Base-by-base conservation (phyloP, 2,797 vertebrate species). In the Serranus cabrilla region DNA sequence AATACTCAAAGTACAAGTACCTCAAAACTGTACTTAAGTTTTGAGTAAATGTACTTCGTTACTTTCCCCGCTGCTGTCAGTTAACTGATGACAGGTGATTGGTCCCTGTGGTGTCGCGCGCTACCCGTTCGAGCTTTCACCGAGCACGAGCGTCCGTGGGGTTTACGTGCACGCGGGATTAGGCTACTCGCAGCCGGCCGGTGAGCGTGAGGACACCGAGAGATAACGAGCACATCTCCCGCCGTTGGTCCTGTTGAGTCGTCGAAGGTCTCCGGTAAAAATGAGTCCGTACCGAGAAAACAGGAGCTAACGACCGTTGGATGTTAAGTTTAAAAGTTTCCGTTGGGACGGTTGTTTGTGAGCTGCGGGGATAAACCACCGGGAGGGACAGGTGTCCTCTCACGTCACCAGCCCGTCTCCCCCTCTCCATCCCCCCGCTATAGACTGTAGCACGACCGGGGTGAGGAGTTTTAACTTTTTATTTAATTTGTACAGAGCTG, bases 341-440 rank as follows among this genome's bases (percentile, higher is more conserved):
- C 0, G 12, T 37, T 12, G 47, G 76, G 63, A 64, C 82, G 52
- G 68, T 65, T 55, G 52, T 71, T 20, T n/a, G 13, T 57, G 55
- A 6, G 34, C 59, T 12, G 73, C 4, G 71, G 57, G 80, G 81
- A 82, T 73, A 85, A 81, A 55, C 17, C 69, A 9, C 50, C 56
- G 58, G 39, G 82, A 69, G 56, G 61, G 70, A 87, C 85, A 81
- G 86, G 90, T 90, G 90, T 89, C 75, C 37, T 23, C 71, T 51
- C 13, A 47, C 57, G 21, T 81, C 72, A 59, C 11, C 65, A 14
- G 31, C 67, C 43, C 71, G n/a, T 21, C 56, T 27, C 52, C 60
- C 59, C 39, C 20, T 56, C 74, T 75, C 71, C 78, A 31, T 59
- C 72, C 65, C 54, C 54, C 49, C 55, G 70, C 42, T 14, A 17